Evolutionary conservation across 2,888 invertebrate genomes (phyloP), one percentile per base, ranked within the genome.

Genomic region (Metallyticus violacea): DNA sequence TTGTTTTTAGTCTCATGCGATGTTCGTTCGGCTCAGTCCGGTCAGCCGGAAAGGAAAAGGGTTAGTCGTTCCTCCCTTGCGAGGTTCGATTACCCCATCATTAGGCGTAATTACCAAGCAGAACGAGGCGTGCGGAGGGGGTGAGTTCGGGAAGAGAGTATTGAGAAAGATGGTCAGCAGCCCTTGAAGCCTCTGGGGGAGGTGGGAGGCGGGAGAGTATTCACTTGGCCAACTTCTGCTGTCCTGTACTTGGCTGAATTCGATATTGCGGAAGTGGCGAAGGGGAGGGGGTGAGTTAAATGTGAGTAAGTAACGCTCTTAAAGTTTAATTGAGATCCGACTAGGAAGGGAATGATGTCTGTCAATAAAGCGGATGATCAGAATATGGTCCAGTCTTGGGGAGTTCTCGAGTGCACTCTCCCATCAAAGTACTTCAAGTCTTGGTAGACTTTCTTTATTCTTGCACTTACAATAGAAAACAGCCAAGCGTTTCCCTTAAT

Each of bases 81-180:
- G 40, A 26, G 82, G 82, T 82, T 82, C 82, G 82, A 82, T 82
- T 82, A 82, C 82, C 76, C 76, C 82, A 82, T 62, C 82, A 82
- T 82, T 82, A 82, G 76, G 82, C 26, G 40, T 82, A 82, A 82
- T 82, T 82, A 82, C 82, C 25, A 29, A 6, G 9, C 4, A 30
- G 30, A 30, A 9, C 15, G 29, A 30, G 25, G 25, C 7, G 22
- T 22, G 22, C 29, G 30, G 30, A 15, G 5, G 26, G 79, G 26
- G 9, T 78, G 7, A 7, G n/a, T n/a, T n/a, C n/a, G n/a, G n/a
- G n/a, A n/a, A n/a, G n/a, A n/a, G n/a, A n/a, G n/a, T n/a, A n/a
- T n/a, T n/a, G 40, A 62, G 22, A 3, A 25, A 26, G 76, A 26
- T 76, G 82, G 82, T 76, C 82, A 82, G 82, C 27, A 27, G 15